Conservation (phyloP, 2,113 vertebrate species). For the Gasterosteus nipponicus region DNA sequence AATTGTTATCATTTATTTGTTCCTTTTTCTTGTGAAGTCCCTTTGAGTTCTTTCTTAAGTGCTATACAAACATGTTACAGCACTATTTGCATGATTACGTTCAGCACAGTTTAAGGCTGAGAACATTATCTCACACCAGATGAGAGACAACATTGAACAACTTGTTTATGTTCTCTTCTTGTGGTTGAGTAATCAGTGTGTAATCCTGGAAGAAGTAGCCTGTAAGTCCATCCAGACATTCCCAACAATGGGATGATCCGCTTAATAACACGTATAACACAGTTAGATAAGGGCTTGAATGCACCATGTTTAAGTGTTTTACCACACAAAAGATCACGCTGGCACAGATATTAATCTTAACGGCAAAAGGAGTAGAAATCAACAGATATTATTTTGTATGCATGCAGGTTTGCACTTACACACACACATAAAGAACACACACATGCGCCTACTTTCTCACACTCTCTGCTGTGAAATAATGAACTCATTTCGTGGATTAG, state of each 20-base stretch:
- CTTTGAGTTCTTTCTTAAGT: no score
- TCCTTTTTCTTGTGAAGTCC: no score
- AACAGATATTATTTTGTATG: neutral
- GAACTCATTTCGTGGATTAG: conserved; percentile 53
- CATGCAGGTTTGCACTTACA: neutral
- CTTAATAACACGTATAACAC: neutral
- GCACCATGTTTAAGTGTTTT: neutral
- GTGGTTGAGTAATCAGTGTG: conserved; percentile 29
- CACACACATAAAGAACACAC: neutral
- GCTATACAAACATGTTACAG: no score
- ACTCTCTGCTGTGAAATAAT: neutral
- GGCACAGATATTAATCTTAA: neutral
- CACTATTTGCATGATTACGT: neutral
- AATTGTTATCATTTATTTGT: no score
- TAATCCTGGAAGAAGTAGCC: conserved; percentile 25
- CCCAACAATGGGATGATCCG: neutral
- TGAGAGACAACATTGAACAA: neutral
- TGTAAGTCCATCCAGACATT: neutral
- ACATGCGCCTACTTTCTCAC: neutral
- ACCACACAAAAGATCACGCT: neutral
- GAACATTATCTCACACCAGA: neutral
- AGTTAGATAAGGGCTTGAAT: neutral
- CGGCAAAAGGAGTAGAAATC: neutral
- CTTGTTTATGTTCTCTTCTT: conserved; percentile 4
- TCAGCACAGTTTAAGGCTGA: neutral